Conservation (phyloP, 2,797 vertebrate genomes). For the Allobates femoralis region DNA sequence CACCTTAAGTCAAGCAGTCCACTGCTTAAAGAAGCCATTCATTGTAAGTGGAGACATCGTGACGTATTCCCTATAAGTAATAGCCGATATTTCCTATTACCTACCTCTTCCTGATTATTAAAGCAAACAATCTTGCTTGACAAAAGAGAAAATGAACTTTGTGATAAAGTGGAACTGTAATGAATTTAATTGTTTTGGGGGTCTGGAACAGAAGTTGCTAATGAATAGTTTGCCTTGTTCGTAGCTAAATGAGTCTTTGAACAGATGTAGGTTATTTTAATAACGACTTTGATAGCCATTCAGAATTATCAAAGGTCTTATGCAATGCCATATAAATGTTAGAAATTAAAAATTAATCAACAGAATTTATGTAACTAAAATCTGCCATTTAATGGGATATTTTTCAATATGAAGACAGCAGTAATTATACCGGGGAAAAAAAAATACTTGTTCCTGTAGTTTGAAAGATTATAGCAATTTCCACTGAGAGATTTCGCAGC, state of each 20-base stretch:
- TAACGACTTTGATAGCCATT: slow-evolving; percentile 91
- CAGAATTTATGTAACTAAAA: slow-evolving; percentile 94
- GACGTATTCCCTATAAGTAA: background rate
- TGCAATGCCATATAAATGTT: slow-evolving; percentile 80
- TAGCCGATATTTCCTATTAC: background rate
- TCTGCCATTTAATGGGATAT: slow-evolving; percentile 91
- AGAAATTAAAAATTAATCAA: slow-evolving; percentile 98
- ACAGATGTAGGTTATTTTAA: slow-evolving; percentile 80
- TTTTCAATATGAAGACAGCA: slow-evolving; percentile 97
- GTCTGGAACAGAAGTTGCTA: slow-evolving; percentile 73
- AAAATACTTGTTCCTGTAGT: slow-evolving; percentile 93
- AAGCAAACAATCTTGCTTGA: background rate
- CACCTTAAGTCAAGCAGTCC: background rate
- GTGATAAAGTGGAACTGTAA: slow-evolving; percentile 46
- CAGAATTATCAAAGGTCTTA: slow-evolving; percentile 91
- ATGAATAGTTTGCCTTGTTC: slow-evolving; percentile 71
- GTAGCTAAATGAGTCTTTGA: slow-evolving; percentile 85
- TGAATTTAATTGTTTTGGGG: slow-evolving; percentile 39
- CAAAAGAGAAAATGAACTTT: slow-evolving; percentile 18
- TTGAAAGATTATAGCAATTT: slow-evolving; percentile 99
- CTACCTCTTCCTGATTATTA: background rate
- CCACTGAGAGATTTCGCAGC: slow-evolving; percentile 97
- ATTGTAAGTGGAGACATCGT: background rate
- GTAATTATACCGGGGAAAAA: slow-evolving; percentile 86
- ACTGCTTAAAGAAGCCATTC: background rate